phyloP scores from a whole-genome alignment of 2,888 invertebrate genomes.

The Clistopyga incitator region DNA sequence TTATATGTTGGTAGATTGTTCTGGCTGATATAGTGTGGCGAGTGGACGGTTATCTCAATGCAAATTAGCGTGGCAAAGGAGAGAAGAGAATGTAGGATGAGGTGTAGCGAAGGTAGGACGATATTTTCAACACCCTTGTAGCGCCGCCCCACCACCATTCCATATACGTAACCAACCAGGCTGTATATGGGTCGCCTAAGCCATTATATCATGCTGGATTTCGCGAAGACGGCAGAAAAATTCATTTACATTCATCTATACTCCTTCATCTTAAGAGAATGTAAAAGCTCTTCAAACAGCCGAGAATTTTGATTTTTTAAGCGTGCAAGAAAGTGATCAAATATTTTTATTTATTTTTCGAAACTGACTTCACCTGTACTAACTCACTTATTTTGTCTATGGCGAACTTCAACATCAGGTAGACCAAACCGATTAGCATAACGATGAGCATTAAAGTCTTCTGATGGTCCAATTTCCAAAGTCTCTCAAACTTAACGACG shows the following conservation, averaged over 20 bases:
- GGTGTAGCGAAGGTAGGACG: constrained; percentile 44
- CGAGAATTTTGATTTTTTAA: constrained; percentile 13
- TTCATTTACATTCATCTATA: constrained; percentile 45
- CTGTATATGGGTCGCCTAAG: constrained; percentile 7
- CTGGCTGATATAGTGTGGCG: constrained; percentile 63
- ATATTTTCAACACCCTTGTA: constrained; percentile 57
- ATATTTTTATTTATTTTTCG: too few relatives aligned
- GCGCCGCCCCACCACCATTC: constrained; percentile 4
- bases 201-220: constrained; percentile 36
- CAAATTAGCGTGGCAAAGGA: constrained; percentile 61
- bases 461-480: too few relatives aligned
- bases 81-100: constrained; percentile 35
- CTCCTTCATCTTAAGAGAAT: constrained; percentile 6
- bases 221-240: constrained; percentile 49
- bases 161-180: constrained; percentile 1
- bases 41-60: constrained; percentile 66
- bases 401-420: too few relatives aligned
- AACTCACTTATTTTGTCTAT: too few relatives aligned
- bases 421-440: too few relatives aligned
- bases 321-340: too few relatives aligned
- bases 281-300: not conserved
- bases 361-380: too few relatives aligned
- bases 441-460: too few relatives aligned
- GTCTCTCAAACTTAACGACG: too few relatives aligned
- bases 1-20: constrained; percentile 56